A percentile compares a stretch with the other conserved stretches of the same genome.
Conservation (phyloP, 2,888 invertebrate genomes). For the Eupithecia dodoneata region DNA sequence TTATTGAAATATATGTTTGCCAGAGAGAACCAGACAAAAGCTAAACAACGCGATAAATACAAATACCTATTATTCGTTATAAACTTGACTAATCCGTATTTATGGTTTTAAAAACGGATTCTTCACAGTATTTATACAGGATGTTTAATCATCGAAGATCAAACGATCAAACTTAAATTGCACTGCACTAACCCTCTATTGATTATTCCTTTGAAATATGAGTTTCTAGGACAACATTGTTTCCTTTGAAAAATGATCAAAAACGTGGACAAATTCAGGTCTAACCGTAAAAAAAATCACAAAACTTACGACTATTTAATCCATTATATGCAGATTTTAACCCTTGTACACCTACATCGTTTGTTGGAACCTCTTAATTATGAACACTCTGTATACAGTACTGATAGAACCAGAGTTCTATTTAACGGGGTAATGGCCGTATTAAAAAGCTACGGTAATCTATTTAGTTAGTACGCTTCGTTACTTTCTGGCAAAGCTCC, state of each 20-base stretch:
- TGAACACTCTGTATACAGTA: background rate
- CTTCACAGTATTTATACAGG: background rate
- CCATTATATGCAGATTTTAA: background rate
- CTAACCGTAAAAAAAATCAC: background rate
- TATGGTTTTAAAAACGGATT: no score
- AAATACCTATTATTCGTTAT: background rate
- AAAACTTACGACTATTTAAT: background rate
- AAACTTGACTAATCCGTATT: background rate
- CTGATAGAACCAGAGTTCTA: constrained; percentile 1
- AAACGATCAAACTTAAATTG: background rate
- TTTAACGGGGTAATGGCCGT: background rate
- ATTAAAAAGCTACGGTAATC: background rate
- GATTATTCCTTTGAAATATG: background rate
- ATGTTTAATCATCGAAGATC: background rate
- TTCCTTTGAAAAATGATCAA: background rate
- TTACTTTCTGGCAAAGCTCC: background rate
- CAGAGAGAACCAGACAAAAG: background rate
- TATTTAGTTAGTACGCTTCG: constrained; percentile 6
- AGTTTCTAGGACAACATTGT: background rate
- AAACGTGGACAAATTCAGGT: background rate
- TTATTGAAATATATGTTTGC: background rate
- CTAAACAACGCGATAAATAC: background rate
- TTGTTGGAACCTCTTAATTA: background rate
- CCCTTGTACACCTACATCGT: background rate
- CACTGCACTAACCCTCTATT: background rate